These are phyloP conservation scores for Cryptocephalus primarius DNA, from an alignment of 2,888 invertebrate species.

Conservation along the genomic window DNA sequence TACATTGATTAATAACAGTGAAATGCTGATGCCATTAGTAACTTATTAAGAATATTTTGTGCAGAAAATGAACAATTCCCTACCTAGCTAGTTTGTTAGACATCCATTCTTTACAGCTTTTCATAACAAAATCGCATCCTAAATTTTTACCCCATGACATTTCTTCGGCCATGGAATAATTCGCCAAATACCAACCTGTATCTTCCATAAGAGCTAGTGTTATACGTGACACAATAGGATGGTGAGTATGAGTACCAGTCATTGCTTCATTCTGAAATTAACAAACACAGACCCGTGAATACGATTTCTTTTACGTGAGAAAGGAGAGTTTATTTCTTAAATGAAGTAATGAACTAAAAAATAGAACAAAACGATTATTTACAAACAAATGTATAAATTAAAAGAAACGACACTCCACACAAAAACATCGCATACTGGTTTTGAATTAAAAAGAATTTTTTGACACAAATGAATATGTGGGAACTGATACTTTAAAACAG, in stretches of 20 bases:
- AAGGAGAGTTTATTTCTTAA: too few relatives aligned
- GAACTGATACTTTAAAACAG: too few relatives aligned
- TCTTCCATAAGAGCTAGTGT: constrained; percentile 96
- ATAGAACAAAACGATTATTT: too few relatives aligned
- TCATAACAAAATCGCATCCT: constrained; percentile 90
- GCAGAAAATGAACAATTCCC: constrained; percentile 1
- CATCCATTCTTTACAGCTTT: constrained; percentile 97
- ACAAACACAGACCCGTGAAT: background rate
- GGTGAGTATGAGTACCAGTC: constrained; percentile 98
- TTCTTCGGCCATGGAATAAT: constrained; percentile 78
- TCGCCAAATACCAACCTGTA: constrained; percentile 92
- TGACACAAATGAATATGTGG: too few relatives aligned
- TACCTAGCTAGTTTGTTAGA: constrained; percentile 60
- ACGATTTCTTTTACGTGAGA: too few relatives aligned
- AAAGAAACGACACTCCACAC: too few relatives aligned
- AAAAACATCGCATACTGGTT: too few relatives aligned
- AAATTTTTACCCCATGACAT: constrained; percentile 82
- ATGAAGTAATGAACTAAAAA: too few relatives aligned
- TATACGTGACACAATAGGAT: constrained; percentile 90
- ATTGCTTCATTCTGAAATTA: constrained; percentile 86
- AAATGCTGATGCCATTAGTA: too few relatives aligned
- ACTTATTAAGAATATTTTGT: background rate
- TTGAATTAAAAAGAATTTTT: too few relatives aligned
- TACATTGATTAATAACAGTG: too few relatives aligned
- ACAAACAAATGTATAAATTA: too few relatives aligned